Conservation (phyloP, 2,113 vertebrate species). For the Terrapene triunguis region DNA sequence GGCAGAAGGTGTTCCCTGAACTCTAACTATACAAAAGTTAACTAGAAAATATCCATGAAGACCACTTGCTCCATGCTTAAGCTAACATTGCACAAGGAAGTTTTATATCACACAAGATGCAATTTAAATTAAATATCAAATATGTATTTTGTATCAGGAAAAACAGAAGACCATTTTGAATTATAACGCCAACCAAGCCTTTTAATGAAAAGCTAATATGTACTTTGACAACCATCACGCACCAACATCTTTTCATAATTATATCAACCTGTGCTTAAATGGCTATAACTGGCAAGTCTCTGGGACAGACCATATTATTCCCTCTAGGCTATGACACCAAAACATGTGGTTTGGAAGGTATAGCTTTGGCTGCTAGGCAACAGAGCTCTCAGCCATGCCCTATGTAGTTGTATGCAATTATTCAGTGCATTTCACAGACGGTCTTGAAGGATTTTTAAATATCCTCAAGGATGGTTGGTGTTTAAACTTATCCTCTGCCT, state of each 20-base stretch:
- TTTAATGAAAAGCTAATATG: background rate
- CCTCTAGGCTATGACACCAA: background rate
- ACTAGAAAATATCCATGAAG: rapidly evolving
- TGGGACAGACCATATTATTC: background rate
- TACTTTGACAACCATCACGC: background rate
- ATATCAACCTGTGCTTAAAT: background rate
- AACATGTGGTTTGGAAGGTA: background rate
- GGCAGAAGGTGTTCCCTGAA: background rate
- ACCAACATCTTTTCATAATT: background rate
- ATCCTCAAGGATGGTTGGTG: background rate
- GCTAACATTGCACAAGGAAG: background rate
- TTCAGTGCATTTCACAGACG: background rate
- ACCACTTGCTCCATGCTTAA: background rate
- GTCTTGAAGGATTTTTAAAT: background rate
- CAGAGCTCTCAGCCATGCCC: background rate
- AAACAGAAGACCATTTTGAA: background rate
- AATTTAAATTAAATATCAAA: background rate
- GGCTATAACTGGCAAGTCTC: background rate
- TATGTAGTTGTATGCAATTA: background rate
- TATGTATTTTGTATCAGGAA: background rate
- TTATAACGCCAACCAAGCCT: background rate
- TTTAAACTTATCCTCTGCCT: background rate
- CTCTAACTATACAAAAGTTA: background rate
- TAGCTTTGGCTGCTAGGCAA: background rate
- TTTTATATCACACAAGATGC: background rate